phyloP scores from a whole-genome alignment of 1,140 invertebrate species.

The Arctopsyche grandis region DNA sequence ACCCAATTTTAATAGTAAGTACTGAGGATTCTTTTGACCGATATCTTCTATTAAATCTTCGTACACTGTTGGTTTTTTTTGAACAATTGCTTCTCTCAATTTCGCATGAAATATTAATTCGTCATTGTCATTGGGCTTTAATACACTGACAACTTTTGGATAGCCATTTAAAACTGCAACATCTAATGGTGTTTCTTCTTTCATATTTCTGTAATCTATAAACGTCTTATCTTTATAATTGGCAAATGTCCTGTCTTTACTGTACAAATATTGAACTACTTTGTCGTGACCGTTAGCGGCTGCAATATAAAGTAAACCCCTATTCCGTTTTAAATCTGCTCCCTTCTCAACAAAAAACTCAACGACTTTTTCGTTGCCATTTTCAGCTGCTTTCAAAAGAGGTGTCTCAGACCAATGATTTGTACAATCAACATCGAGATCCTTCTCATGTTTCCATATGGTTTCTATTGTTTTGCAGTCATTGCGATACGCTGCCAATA shows the following conservation, averaged over 20 bases:
- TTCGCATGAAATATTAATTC: too few relatives aligned
- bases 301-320: not conserved
- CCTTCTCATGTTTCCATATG: not conserved
- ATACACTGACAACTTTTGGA: too few relatives aligned
- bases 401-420: not conserved
- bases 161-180: too few relatives aligned
- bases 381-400: not conserved
- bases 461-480: not conserved
- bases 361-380: not conserved
- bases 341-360: not conserved
- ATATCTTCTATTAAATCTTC: too few relatives aligned
- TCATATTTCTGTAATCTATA: not conserved
- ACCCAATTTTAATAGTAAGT: not conserved
- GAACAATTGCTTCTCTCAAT: not conserved
- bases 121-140: too few relatives aligned
- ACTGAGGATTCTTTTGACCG: too few relatives aligned
- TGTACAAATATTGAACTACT: not conserved
- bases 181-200: not conserved
- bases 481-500: not conserved
- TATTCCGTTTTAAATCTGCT: not conserved
- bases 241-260: not conserved
- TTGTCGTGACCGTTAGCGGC: not conserved
- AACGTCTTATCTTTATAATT: not conserved
- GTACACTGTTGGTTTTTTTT: not conserved
- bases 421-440: not conserved